Evolutionary conservation across 2,888 invertebrate species (phyloP).

Genomic region (Amblyjoppa fuscipennis): DNA sequence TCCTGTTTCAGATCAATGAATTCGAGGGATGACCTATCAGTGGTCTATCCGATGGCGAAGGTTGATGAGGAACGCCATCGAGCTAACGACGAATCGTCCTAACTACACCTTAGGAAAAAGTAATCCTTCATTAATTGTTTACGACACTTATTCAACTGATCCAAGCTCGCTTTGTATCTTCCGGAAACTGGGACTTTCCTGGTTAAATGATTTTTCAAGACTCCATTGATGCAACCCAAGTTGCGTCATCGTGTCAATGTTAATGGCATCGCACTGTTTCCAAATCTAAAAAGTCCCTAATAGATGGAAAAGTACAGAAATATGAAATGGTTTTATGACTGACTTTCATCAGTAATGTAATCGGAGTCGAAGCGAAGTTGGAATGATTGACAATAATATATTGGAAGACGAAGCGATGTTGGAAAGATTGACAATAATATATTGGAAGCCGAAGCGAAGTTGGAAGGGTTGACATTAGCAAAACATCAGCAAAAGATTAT

Average conservation of each 20-base stretch:
- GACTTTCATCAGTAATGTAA: background rate
- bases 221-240: no score
- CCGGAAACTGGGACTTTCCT: background rate
- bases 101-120: background rate
- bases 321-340: background rate
- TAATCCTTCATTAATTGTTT: background rate
- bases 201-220: no score
- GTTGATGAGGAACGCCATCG: background rate
- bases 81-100: background rate
- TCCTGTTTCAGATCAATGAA: conserved; percentile 22
- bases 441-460: background rate
- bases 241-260: no score
- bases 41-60: background rate
- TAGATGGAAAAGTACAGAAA: background rate
- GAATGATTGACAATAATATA: background rate
- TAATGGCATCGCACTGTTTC: no score
- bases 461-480: background rate
- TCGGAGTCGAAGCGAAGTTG: background rate
- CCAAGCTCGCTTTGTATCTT: background rate
- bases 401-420: background rate
- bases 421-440: background rate
- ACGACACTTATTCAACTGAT: background rate
- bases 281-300: no score
- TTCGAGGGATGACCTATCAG: background rate
- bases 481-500: background rate